Base-by-base conservation (phyloP, 2,797 vertebrate genomes). In the Fundulus diaphanus region DNA sequence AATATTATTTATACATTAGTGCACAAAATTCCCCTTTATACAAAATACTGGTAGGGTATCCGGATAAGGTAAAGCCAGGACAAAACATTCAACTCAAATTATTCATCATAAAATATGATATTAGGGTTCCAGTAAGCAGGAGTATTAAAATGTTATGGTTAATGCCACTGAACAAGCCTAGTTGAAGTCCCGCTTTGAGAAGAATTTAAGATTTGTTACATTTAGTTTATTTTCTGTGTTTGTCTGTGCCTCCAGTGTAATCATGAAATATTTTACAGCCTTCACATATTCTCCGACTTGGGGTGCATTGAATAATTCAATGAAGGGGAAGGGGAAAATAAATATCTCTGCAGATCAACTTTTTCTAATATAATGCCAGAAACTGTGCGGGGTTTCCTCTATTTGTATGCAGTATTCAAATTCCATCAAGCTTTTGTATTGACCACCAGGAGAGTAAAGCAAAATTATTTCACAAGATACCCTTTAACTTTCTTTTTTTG, bases 281-380 rank as follows among this genome's bases (percentile, higher is more conserved):
- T 76, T 80, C 59, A 79, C 57, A 72, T 49, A 82, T 51, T 72
- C 66, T 75, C 68, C 73, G 35, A 73, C 22, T 40, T 78, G 68
- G 63, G 52, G 77, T 70, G 76, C 29, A 66, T 65, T 87, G 68
- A 86, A 89, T 82, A 82, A 89, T 88, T 82, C 2, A 89, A n/a
- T n/a, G n/a, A n/a, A n/a, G n/a, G n/a, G n/a, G n/a, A n/a, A n/a
- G n/a, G n/a, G n/a, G n/a, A n/a, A n/a, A n/a, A n/a, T n/a, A n/a
- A n/a, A n/a, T n/a, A n/a, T n/a, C n/a, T n/a, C n/a, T 20, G 16
- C 18, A 0, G 3, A 27, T 54, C 27, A 27, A 54, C n/a, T 54
- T 54, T 27, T 54, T 15, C 52, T 27, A 54, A 54, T 11, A 54
- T 11, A 56, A 27, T 54, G 13, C n/a, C 12, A 57, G 29, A 31